These are phyloP conservation scores for Solenopsis fugax DNA, from an alignment of 1,140 invertebrate species.

Conservation along the genomic window DNA sequence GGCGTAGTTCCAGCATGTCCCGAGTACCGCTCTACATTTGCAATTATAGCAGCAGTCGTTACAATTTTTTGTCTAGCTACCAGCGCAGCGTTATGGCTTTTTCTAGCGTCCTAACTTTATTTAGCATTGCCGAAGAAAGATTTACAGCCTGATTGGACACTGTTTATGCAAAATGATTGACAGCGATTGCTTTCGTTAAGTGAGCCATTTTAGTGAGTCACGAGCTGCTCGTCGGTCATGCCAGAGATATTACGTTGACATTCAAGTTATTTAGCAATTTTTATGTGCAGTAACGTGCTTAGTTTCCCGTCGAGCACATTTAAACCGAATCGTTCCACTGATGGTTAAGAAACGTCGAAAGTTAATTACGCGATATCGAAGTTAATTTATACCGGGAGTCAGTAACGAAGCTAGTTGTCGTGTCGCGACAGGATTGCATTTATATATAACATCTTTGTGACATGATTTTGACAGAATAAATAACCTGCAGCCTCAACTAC, in stretches of 20 bases:
- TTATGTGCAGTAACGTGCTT: background rate
- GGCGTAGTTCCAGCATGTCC: background rate
- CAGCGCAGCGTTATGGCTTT: background rate
- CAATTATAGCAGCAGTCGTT: background rate
- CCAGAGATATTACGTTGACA: constrained; percentile 27
- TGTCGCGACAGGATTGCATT: background rate
- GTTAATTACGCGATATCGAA: background rate
- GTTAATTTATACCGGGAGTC: background rate
- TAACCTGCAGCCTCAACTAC: too few species aligned
- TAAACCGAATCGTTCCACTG: background rate
- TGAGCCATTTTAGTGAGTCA: constrained; percentile 32
- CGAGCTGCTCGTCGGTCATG: background rate
- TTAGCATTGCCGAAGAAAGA: constrained; percentile 25
- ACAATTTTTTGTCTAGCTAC: background rate
- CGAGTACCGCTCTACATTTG: background rate
- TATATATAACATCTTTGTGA: background rate
- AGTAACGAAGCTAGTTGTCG: background rate
- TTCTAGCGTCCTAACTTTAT: background rate
- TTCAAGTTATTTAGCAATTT: constrained; percentile 22
- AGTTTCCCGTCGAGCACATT: background rate
- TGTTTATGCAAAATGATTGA: constrained; percentile 39
- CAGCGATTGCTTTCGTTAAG: constrained; percentile 16
- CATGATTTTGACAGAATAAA: background rate
- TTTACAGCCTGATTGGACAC: constrained; percentile 5
- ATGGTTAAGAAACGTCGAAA: background rate